phyloP scores from a whole-genome alignment of 1,140 invertebrate genomes.

The Calliphora vicina region DNA sequence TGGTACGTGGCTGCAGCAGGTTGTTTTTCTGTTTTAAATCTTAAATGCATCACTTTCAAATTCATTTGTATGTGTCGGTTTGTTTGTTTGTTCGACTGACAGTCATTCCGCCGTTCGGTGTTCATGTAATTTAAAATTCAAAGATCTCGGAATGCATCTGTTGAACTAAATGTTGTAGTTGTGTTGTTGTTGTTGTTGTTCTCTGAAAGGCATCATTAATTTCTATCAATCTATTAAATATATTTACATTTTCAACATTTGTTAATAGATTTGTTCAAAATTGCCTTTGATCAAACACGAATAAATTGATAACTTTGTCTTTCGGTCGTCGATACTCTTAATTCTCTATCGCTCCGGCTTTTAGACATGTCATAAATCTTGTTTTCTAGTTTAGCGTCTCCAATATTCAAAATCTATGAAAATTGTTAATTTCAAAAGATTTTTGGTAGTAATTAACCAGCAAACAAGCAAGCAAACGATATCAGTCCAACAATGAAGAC shows the following conservation, averaged over 20 bases:
- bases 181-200: background rate
- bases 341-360: constrained; percentile 19
- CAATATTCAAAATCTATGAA: background rate
- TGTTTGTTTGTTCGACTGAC: background rate
- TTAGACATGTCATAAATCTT: constrained; percentile 40
- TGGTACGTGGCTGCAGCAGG: constrained; percentile 27
- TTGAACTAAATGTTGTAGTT: constrained; percentile 1
- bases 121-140: background rate
- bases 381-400: background rate
- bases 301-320: constrained; percentile 22
- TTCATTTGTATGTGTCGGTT: background rate
- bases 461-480: constrained; percentile 18
- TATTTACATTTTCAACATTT: constrained; percentile 4
- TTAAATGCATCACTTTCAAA: background rate
- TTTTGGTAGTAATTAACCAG: constrained; percentile 26
- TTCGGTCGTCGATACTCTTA: background rate
- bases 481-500: background rate
- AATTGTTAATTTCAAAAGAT: background rate
- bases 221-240: constrained; percentile 35
- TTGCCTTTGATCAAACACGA: constrained; percentile 22
- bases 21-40: constrained; percentile 13
- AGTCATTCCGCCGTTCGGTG: background rate
- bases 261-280: constrained; percentile 31
- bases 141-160: background rate
- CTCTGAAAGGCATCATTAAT: constrained; percentile 31